Evolutionary conservation across 2,888 invertebrate genomes (phyloP), one percentile per base, ranked within the genome.

Genomic region (Agrotis puta): DNA sequence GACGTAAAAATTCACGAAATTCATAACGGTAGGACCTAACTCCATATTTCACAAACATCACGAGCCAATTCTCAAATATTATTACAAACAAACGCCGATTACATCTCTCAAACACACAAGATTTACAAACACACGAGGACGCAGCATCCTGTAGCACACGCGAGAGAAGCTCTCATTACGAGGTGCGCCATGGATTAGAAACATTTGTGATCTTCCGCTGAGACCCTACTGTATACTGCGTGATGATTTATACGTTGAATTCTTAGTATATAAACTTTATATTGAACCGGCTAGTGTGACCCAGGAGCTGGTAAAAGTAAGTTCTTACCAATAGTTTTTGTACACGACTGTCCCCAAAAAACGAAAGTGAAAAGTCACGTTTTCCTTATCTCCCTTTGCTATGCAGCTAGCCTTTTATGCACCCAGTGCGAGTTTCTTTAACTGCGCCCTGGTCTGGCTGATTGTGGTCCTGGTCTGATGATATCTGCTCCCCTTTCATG

Each of bases 101-200:
- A 22, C 69, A 24, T 20, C 56, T 24, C 18, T 39, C 39, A 87
- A 86, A 86, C 74, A 73, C 54, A 7, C 11, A 14, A 53, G 56
- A 65, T 85, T 83, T 83, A 81, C 75, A 69, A 85, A 82, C 73
- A 85, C 59, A 7, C 11, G 7, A 14, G 5, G 9, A 1, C n/a
- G 13, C 27, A 48, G 66, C 74, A 82, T 74, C 74, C 82, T 82
- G 68, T 48, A 20, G 62, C 33, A 13, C 16, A 11, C 22, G 14
- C n/a, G 11, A 24, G 11, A 13, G 27, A 11, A 27, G 51, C 18
- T 54, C 53, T 56, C 82, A 78, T 45, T 72, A 33, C 58, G 2
- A 22, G 48, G n/a, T 27, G 53, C 67, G 5, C 62, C 54, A 58
- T 72, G 62, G 59, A 27, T 56, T 62, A 67, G 56, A 18, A 56